Evolutionary conservation across 2,113 vertebrate species (phyloP).

Genomic region (Poecilia latipinna): DNA sequence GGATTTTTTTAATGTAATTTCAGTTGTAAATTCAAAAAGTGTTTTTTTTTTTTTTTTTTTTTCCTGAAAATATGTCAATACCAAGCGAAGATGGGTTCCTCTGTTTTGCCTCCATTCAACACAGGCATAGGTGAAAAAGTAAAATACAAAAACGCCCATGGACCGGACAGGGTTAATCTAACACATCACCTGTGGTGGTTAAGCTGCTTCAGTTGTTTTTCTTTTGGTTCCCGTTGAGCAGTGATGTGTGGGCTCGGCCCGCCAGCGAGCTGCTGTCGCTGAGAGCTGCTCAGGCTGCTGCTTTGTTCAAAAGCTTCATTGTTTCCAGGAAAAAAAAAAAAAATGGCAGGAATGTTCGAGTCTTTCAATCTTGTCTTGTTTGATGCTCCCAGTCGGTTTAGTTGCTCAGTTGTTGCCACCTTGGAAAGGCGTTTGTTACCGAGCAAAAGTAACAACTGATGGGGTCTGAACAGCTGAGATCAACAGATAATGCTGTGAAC

Average conservation of each 20-base stretch:
- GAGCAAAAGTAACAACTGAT: neutral
- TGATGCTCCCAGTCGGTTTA: conserved; percentile 6
- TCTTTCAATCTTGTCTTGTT: conserved; percentile 15
- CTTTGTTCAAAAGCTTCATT: conserved; percentile 54
- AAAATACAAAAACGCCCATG: neutral
- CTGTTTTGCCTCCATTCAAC: neutral
- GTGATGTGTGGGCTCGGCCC: conserved; percentile 15
- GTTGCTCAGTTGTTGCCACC: neutral
- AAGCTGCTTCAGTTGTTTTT: conserved; percentile 14
- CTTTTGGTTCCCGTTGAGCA: neutral
- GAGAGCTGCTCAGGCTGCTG: conserved; percentile 10
- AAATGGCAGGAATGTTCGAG: conserved; percentile 23
- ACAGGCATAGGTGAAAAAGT: neutral
- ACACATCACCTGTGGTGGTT: neutral
- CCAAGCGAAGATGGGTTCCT: no score
- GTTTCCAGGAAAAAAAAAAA: conserved; percentile 11
- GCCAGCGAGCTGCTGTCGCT: conserved; percentile 27
- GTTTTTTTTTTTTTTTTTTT: no score
- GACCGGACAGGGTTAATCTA: neutral
- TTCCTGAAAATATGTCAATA: neutral
- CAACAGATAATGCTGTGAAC: neutral
- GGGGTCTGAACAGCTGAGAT: neutral
- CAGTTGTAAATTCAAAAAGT: no score
- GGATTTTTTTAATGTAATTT: no score
- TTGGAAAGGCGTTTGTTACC: neutral